Base-by-base conservation (phyloP, 1,140 invertebrate species). In the Procambarus virginalis region DNA sequence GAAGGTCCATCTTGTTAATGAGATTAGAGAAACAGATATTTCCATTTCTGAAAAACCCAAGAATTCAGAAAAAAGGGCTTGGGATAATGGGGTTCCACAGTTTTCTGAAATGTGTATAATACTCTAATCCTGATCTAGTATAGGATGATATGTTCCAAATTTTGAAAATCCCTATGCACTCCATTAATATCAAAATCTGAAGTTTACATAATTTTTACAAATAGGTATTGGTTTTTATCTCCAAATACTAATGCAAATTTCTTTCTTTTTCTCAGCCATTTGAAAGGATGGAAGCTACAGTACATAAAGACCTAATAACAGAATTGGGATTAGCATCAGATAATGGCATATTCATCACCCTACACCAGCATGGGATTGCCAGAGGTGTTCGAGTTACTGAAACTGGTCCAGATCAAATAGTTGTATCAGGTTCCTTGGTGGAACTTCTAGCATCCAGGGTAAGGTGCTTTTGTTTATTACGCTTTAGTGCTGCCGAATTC, bases 371-470 rank as follows among this genome's bases (percentile, higher is more conserved):
- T n/a, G 86, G 86, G 6, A 68, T 46, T 17, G 55, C 79, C 9
- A 58, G 51, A 48, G 86, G 86, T 20, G 86, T 89, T 5, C 55
- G 80, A 48, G 86, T 89, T n/a, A 82, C 68, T 2, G 86, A 89
- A 64, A 83, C 80, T 2, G 51, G 86, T 46, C 79, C 79, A 20
- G 80, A 76, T 5, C 86, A 89, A 45, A 76, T 89, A 22, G 86
- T 82, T 9, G 80, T 89, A 34, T 76, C 86, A n/a, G 86, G 86
- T 2, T 83, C 86, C 14, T 51, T 89, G 22, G 64, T 77, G 14
- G 86, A 89, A 79, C 86, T 89, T 20, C 49, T 89, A 8, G 86
- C 86, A 17, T 89, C 86, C n/a, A 82, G 86, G 64, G 86, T 89
- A 58, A 75, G 86, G 73, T 34, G 17, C 60, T 64, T 4, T 20